Evolutionary conservation across 1,140 invertebrate genomes (phyloP).

Genomic region (Colletes gigas): DNA sequence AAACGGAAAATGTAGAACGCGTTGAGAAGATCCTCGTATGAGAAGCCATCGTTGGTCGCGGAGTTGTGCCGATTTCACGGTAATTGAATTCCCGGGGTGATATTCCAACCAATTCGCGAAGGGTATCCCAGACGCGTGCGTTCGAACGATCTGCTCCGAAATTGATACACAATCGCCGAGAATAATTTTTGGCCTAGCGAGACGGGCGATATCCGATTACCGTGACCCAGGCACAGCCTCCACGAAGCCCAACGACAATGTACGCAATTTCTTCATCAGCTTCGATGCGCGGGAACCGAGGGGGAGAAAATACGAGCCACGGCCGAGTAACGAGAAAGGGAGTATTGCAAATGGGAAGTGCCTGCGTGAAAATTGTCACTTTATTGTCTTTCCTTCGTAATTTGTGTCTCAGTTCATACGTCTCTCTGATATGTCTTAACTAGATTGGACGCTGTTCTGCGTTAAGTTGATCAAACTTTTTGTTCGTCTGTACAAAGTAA

Average conservation of each 20-base stretch:
- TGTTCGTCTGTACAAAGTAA: neutral
- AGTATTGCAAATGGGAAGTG: constrained; percentile 39
- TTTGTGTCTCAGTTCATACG: neutral
- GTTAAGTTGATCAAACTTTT: constrained; percentile 13
- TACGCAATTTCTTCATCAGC: constrained; percentile 9
- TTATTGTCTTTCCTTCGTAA: constrained; percentile 3
- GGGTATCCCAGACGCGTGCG: no score
- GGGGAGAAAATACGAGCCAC: neutral
- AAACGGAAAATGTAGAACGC: neutral
- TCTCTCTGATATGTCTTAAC: constrained; percentile 16
- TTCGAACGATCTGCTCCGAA: no score
- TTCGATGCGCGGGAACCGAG: neutral
- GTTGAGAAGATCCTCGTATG: constrained; percentile 18
- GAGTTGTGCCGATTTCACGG: constrained; percentile 45
- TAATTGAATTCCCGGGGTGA: constrained; percentile 43
- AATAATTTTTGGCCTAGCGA: neutral
- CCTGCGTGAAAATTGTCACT: constrained; percentile 14
- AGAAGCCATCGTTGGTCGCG: constrained; percentile 54
- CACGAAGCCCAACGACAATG: constrained; percentile 36
- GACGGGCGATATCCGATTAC: constrained; percentile 20
- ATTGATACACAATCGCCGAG: neutral
- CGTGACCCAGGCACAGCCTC: constrained; percentile 47
- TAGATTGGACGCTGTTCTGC: constrained; percentile 3
- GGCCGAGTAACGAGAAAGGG: constrained; percentile 38
- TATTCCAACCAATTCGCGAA: neutral